Percentiles rank a stretch among this genome's conserved stretches.
phyloP scores from a whole-genome alignment of 2,797 vertebrate genomes.

The Zonotrichia albicollis region DNA sequence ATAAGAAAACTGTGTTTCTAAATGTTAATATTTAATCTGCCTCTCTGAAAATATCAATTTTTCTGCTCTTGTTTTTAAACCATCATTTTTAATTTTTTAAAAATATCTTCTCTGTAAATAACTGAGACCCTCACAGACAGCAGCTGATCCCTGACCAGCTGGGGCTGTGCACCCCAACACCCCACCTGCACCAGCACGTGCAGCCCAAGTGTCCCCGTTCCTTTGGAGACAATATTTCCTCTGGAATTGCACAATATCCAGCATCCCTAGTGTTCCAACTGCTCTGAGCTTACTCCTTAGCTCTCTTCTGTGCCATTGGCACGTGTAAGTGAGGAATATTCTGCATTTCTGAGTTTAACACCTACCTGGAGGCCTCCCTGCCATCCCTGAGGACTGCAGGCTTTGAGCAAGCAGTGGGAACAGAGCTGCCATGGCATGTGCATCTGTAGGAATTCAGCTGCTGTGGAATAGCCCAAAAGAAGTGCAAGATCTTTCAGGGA shows the following conservation, averaged over 20 bases:
- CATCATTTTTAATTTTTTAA: neutral
- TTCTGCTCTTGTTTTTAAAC: neutral
- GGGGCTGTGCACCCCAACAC: neutral
- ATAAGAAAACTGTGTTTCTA: neutral
- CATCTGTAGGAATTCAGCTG: neutral
- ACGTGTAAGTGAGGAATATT: neutral
- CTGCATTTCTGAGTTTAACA: neutral
- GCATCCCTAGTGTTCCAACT: neutral
- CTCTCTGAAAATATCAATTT: neutral
- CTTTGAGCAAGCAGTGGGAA: neutral
- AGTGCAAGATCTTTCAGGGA: neutral
- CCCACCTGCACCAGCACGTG: neutral
- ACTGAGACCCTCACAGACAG: neutral
- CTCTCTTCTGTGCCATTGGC: neutral
- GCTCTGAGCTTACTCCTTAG: neutral
- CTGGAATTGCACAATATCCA: neutral
- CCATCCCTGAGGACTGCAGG: neutral
- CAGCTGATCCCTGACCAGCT: neutral
- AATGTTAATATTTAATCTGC: neutral
- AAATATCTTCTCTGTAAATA: neutral
- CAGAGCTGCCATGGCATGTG: neutral
- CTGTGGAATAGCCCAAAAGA: neutral
- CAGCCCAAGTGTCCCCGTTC: accelerated
- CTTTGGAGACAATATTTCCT: neutral
- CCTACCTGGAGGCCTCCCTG: neutral